Evolutionary conservation across 1,140 invertebrate genomes (phyloP), one percentile per base, ranked within the genome.

Genomic region (Apocrypta bakeri): DNA sequence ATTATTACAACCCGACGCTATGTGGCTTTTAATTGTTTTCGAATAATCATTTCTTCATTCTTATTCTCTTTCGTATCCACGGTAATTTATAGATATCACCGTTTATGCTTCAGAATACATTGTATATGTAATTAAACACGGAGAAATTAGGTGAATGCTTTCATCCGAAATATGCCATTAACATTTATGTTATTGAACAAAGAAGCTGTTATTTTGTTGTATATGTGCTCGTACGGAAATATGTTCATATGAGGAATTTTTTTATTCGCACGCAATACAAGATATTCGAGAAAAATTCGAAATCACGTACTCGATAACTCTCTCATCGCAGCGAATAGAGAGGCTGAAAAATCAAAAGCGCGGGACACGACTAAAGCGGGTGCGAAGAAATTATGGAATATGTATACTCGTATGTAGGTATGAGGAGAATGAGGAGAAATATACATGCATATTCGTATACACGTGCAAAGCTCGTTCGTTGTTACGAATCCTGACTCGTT

Each of bases 401-500:
- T 56, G 73, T 82, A 76, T 40, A 82, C 56, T 48, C 29, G 73
- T 2, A n/a, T n/a, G 63, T 12, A 27, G 27, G 33, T 9, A 9
- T 4, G 33, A 37, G 33, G 33, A 37, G 33, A n/a, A n/a, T n/a
- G n/a, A n/a, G 33, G 2, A 37, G 33, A 37, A 37, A 66, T n/a
- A 66, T 25, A 27, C 63, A 1, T 7, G 61, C 61, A 1, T 25
- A 63, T 63, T 7, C n/a, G 21, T 63, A 63, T 63, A 63, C 12
- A 63, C 24, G 8, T 27, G 73, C 42, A 33, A 37, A 81, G 79
- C 63, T 24, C 1, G 27, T 14, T 21, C 27, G 64, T 27, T 69
- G 80, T 76, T 82, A 69, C 73, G 73, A 82, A 82, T 82, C 73
- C 81, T 82, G 31, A 72, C 81, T 82, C 81, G 74, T 72, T 82